A percentile compares a stretch with the other conserved stretches of the same genome.
These are phyloP conservation scores for Leucoptera coffeella DNA, from an alignment of 2,888 invertebrate genomes.

Conservation along the genomic window DNA sequence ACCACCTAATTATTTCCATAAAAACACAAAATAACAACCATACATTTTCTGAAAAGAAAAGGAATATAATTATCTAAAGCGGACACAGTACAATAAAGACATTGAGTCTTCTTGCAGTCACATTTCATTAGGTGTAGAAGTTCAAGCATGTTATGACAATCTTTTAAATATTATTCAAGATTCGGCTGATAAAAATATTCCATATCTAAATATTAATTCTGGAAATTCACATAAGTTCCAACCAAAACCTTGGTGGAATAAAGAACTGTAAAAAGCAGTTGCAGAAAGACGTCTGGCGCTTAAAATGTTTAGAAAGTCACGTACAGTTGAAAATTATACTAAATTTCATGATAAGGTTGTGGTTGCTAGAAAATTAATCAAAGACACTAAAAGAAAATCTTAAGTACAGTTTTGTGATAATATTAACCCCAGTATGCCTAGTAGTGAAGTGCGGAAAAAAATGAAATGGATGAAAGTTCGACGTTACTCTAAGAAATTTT, in stretches of 20 bases:
- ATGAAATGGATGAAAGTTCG: no score
- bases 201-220: neutral
- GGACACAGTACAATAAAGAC: neutral
- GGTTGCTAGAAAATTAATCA: neutral
- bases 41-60: conserved; percentile 1
- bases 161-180: neutral
- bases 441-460: no score
- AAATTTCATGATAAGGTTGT: neutral
- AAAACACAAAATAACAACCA: neutral
- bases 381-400: neutral
- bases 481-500: no score
- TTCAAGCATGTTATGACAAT: neutral
- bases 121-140: neutral
- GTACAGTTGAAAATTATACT: neutral
- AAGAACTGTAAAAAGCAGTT: neutral
- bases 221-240: neutral
- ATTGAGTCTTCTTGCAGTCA: neutral
- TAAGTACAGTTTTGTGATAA: neutral
- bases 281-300: neutral
- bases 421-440: no score
- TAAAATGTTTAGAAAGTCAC: neutral
- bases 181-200: neutral
- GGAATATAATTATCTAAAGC: conserved; percentile 5
- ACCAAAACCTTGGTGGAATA: conserved; percentile 1
- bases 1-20: conserved; percentile 5